Percentiles rank a stretch among this genome's conserved stretches.
Evolutionary conservation across 2,888 invertebrate species (phyloP).

Genomic region (Lithophane leautieri): DNA sequence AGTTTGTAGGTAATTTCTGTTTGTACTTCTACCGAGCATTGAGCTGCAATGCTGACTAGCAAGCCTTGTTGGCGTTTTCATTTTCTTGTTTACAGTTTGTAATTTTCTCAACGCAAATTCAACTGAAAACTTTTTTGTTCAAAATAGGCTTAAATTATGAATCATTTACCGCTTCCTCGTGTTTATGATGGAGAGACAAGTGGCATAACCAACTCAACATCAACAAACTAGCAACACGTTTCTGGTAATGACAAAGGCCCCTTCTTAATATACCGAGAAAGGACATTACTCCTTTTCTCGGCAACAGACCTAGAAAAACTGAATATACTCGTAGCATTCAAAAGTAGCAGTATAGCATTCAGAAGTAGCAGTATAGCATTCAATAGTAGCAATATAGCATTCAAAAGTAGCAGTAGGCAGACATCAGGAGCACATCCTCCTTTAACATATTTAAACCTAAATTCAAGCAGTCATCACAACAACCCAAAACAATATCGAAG

Average conservation of each 20-base stretch:
- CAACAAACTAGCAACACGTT: background rate
- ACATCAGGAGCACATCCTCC: too few relatives aligned
- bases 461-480: too few relatives aligned
- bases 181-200: background rate
- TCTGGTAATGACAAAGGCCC: background rate
- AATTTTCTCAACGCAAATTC: conserved; percentile 3
- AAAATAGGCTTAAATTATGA: background rate
- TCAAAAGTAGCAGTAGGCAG: too few relatives aligned
- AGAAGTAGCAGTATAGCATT: too few relatives aligned
- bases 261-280: background rate
- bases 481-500: too few relatives aligned
- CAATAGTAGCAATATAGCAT: too few relatives aligned
- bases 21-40: conserved; percentile 39
- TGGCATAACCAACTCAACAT: too few relatives aligned
- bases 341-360: too few relatives aligned
- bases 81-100: conserved; percentile 24
- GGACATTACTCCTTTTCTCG: too few relatives aligned
- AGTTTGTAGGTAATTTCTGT: conserved; percentile 54
- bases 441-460: too few relatives aligned
- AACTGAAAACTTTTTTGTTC: background rate
- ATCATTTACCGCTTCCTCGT: background rate
- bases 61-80: conserved; percentile 20
- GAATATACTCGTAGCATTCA: background rate
- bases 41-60: conserved; percentile 44
- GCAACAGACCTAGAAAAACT: background rate